Base-by-base conservation (phyloP, 2,113 vertebrate species). In the Apodemus speciosus region DNA sequence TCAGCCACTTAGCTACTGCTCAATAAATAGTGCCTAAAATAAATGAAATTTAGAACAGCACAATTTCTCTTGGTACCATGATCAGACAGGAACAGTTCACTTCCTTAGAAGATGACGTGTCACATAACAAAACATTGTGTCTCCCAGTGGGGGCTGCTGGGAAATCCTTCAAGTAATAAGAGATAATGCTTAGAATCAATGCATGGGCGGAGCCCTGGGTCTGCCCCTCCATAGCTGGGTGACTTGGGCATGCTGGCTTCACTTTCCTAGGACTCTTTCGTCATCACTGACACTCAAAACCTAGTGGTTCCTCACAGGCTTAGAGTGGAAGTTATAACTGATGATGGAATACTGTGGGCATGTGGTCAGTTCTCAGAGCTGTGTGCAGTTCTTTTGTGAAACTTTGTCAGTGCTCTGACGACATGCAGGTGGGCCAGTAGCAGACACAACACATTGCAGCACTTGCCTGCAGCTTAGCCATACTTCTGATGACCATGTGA, bases 171-270 rank as follows among this genome's bases (percentile, higher is more conserved):
- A n/a, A n/a, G 46, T 53, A 64, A 16, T 2, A 2, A 25, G 6
- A 20, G 11, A 3, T 10, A 1, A 6, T 3, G 0, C 32, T 53
- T 4, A 1, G 83, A 27, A 58, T n/a, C n/a, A n/a, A n/a, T n/a
- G 10, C 6, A 6, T 30, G 25, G 20, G 14, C 13, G 32, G 20
- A 6, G 32, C 46, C 58, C 87, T 43, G 20, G 32, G 32, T 64
- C 32, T 86, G 40, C n/a, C 71, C 27, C 38, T 49, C 11, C 15
- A 21, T 20, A 14, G 32, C 51, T 25, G 25, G 2, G 9, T 23
- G 58, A 43, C 25, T 46, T 32, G 2, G 7, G 30, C 23, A 51
- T 15, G 3, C 18, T 4, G 9, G 0, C 32, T 56, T 51, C 43
- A 5, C 73, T 92, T 43, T 69, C 56, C 88, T 38, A 3, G 21